Conservation (phyloP, 2,888 invertebrate genomes). For the Nycteola revayana region DNA sequence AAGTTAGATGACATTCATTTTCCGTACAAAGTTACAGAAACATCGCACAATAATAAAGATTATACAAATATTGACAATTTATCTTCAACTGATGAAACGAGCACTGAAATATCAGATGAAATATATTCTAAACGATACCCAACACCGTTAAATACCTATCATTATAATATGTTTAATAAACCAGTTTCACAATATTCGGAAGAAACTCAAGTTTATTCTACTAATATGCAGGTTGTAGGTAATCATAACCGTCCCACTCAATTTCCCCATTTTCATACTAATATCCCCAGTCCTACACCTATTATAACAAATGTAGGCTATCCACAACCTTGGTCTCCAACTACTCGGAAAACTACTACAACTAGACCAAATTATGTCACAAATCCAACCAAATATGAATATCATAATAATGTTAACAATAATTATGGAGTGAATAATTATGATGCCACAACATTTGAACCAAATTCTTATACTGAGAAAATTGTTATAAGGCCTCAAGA, state of each 20-base stretch:
- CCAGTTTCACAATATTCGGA: slow-evolving; percentile 51
- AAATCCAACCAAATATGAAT: slow-evolving; percentile 54
- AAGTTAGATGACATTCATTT: slow-evolving; percentile 70
- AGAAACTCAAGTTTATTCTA: slow-evolving; percentile 52
- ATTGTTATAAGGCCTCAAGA: slow-evolving; percentile 75
- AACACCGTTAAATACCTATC: slow-evolving; percentile 23
- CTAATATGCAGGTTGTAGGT: slow-evolving; percentile 56
- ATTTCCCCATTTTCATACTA: slow-evolving; percentile 56
- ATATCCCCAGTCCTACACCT: slow-evolving; percentile 57
- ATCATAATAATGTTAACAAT: slow-evolving; percentile 48
- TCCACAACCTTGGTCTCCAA: slow-evolving; percentile 56
- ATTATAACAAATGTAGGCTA: slow-evolving; percentile 72
- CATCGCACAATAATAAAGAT: slow-evolving; percentile 36
- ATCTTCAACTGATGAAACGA: slow-evolving; percentile 33
- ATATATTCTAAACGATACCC: slow-evolving; percentile 29
- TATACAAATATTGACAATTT: slow-evolving; percentile 27
- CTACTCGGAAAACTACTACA: slow-evolving; percentile 47
- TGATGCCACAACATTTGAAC: slow-evolving; percentile 71
- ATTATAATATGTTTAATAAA: slow-evolving; percentile 40
- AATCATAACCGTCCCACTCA: slow-evolving; percentile 42
- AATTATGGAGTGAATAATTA: slow-evolving; percentile 53
- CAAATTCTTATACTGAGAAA: slow-evolving; percentile 66
- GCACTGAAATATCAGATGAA: slow-evolving; percentile 36
- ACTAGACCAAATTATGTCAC: slow-evolving; percentile 51
- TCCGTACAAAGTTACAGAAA: slow-evolving; percentile 53